phyloP scores from a whole-genome alignment of 2,113 vertebrate genomes.

The Cricetomys ansorgei region DNA sequence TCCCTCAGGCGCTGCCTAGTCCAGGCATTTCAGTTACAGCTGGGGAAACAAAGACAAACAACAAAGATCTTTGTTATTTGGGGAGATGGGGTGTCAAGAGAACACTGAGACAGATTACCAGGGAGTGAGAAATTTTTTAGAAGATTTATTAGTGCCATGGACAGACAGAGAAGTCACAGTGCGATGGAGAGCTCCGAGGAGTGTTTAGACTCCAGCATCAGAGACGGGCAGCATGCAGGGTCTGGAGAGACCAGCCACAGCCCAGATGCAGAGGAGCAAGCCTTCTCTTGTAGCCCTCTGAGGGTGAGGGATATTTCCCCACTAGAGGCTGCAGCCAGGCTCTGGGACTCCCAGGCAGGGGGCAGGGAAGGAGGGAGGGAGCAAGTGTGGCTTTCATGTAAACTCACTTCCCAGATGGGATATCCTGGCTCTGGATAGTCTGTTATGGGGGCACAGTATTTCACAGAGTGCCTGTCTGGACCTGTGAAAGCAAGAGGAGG shows the following conservation, averaged over 20 bases:
- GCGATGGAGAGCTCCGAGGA: neutral
- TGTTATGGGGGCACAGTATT: neutral
- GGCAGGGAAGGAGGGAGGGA: too few species aligned
- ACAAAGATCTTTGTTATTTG: neutral
- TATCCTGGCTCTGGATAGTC: neutral
- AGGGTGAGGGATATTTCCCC: neutral
- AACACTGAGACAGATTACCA: neutral
- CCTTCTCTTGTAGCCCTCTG: neutral
- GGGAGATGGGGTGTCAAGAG: neutral
- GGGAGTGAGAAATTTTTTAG: neutral
- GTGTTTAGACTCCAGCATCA: neutral
- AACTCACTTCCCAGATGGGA: neutral
- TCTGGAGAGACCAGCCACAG: neutral
- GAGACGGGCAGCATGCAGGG: neutral
- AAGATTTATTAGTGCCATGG: neutral
- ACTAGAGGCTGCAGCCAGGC: neutral
- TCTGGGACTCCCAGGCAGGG: neutral
- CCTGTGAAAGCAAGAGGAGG: neutral
- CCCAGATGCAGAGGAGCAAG: neutral
- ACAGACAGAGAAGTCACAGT: neutral
- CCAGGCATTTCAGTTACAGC: neutral
- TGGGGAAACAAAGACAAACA: slow-evolving; percentile 7
- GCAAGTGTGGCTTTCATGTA: too few species aligned
- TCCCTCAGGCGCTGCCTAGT: neutral
- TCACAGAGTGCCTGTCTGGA: neutral